A percentile compares a stretch with the other conserved stretches of the same genome.
phyloP scores from a whole-genome alignment of 2,888 invertebrate species.

The Nomada ferruginata region DNA sequence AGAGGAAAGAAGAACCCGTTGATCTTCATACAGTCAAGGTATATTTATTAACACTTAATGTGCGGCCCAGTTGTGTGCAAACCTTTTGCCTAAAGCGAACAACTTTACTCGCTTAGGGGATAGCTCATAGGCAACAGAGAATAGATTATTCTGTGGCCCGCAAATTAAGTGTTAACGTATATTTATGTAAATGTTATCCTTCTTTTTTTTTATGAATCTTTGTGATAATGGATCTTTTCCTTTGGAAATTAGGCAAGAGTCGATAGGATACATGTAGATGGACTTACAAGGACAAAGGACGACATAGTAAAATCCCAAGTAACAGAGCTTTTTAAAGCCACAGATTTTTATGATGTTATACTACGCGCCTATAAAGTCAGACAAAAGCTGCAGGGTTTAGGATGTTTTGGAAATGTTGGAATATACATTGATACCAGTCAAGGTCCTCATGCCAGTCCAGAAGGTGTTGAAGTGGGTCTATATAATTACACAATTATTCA shows the following conservation, averaged over 20 bases:
- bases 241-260: constrained; percentile 89
- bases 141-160: no score
- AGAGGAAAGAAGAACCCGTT: constrained; percentile 54
- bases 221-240: constrained; percentile 43
- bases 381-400: constrained; percentile 91
- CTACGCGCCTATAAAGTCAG: constrained; percentile 89
- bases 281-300: constrained; percentile 93
- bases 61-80: no score
- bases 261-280: constrained; percentile 93
- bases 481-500: constrained; percentile 70
- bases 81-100: no score
- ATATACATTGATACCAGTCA: constrained; percentile 95
- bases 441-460: constrained; percentile 90
- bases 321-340: constrained; percentile 92
- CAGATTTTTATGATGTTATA: constrained; percentile 94
- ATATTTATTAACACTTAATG: constrained; percentile 26
- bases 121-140: no score
- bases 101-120: no score
- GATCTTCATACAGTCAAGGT: constrained; percentile 75
- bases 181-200: not conserved
- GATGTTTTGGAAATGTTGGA: constrained; percentile 94
- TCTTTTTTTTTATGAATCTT: not conserved
- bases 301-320: constrained; percentile 93
- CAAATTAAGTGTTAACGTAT: not conserved
- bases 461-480: constrained; percentile 90